These are phyloP conservation scores for Trachurus trachurus DNA, from an alignment of 2,797 vertebrate genomes.

Conservation along the genomic window DNA sequence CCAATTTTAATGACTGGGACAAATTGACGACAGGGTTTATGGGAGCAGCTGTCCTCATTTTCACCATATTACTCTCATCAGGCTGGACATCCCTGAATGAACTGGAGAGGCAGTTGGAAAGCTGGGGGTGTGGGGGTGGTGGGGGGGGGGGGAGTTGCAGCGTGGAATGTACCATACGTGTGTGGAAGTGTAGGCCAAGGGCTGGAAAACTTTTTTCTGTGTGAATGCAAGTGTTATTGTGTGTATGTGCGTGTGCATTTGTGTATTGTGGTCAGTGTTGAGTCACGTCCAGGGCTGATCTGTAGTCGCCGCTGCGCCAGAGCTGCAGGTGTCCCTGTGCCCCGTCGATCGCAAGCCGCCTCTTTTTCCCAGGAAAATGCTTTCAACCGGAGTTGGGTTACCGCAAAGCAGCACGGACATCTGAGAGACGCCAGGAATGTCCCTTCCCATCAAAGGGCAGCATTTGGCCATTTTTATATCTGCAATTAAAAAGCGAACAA, in stretches of 20 bases:
- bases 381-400: conserved; percentile 85
- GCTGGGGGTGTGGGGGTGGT: not conserved
- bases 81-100: conserved; percentile 49
- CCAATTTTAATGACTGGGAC: conserved; percentile 77
- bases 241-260: conserved; percentile 12
- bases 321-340: conserved; percentile 82
- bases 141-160: not conserved
- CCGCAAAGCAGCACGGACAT: conserved; percentile 78
- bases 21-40: conserved; percentile 82
- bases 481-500: conserved; percentile 80
- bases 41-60: conserved; percentile 74
- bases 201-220: conserved; percentile 8
- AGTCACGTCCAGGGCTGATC: conserved; percentile 76
- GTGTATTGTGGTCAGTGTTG: conserved; percentile 51
- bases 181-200: conserved; percentile 26
- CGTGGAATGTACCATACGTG: conserved; percentile 24
- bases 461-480: conserved; percentile 77
- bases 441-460: conserved; percentile 78
- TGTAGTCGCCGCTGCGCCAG: conserved; percentile 70
- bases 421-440: conserved; percentile 83
- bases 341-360: conserved; percentile 50
- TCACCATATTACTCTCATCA: conserved; percentile 63
- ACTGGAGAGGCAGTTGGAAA: conserved; percentile 19
- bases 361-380: conserved; percentile 82
- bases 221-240: conserved; percentile 40